Evolutionary conservation across 2,888 invertebrate species (phyloP).

Genomic region (Pristionchus fissidentatus): DNA sequence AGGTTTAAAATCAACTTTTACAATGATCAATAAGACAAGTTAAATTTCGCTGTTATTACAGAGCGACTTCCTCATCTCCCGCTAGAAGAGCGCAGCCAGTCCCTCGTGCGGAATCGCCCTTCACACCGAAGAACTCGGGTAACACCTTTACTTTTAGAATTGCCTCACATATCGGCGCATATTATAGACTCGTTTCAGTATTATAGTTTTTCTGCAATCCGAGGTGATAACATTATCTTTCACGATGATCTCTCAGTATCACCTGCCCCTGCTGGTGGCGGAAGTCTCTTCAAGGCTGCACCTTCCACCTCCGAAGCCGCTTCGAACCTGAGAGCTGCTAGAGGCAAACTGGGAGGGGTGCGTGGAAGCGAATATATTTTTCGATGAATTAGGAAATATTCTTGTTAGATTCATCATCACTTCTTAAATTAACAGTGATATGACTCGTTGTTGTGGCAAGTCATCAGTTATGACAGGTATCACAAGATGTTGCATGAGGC

Average conservation of each 20-base stretch:
- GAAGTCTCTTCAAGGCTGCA: neutral
- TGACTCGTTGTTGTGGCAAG: neutral
- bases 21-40: neutral
- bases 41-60: no score
- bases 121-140: constrained; percentile 33
- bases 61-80: neutral
- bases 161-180: no score
- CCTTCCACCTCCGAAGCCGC: neutral
- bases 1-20: neutral
- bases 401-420: neutral
- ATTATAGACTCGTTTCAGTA: no score
- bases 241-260: neutral
- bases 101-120: neutral
- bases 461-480: neutral
- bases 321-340: constrained; percentile 9
- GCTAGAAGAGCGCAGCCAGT: neutral
- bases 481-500: neutral
- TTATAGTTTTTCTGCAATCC: no score
- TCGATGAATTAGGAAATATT: no score
- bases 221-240: no score
- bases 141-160: neutral
- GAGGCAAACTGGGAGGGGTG: constrained; percentile 60
- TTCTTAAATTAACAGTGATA: neutral
- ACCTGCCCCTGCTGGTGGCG: neutral
- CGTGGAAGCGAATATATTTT: neutral